These are phyloP conservation scores for Drosophila percnosoma DNA, from an alignment of 2,888 invertebrate genomes.

Conservation along the genomic window DNA sequence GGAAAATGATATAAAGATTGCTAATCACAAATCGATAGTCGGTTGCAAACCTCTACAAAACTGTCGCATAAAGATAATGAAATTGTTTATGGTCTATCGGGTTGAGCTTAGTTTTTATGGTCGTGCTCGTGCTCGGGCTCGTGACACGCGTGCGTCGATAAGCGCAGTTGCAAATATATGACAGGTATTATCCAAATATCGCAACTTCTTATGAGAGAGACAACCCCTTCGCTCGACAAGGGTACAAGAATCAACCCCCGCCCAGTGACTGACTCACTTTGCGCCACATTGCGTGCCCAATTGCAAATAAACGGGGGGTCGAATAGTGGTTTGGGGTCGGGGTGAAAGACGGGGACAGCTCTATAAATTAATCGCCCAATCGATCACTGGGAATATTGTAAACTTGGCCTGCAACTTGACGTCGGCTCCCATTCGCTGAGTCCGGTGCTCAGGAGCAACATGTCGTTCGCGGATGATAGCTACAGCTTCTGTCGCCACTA, in stretches of 20 bases:
- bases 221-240: not conserved
- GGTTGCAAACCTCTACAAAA: not conserved
- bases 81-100: not conserved
- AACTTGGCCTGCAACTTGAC: slow-evolving; percentile 11
- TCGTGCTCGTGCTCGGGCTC: not conserved
- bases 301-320: slow-evolving; percentile 27
- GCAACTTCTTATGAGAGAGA: not conserved
- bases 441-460: slow-evolving; percentile 44
- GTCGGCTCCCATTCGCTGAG: slow-evolving; percentile 24
- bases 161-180: not conserved
- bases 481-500: slow-evolving; percentile 76
- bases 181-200: not conserved
- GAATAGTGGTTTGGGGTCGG: not conserved
- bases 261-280: not conserved
- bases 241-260: slow-evolving; percentile 3
- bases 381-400: slow-evolving; percentile 46
- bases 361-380: slow-evolving; percentile 57
- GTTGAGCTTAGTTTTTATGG: not conserved
- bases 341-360: not conserved
- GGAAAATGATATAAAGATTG: not conserved
- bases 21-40: not conserved
- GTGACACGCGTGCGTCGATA: not conserved
- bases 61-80: not conserved
- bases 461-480: slow-evolving; percentile 82
- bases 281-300: slow-evolving; percentile 49